Evolutionary conservation across 2,113 vertebrate genomes (phyloP).

Genomic region (Peromyscus maniculatus): DNA sequence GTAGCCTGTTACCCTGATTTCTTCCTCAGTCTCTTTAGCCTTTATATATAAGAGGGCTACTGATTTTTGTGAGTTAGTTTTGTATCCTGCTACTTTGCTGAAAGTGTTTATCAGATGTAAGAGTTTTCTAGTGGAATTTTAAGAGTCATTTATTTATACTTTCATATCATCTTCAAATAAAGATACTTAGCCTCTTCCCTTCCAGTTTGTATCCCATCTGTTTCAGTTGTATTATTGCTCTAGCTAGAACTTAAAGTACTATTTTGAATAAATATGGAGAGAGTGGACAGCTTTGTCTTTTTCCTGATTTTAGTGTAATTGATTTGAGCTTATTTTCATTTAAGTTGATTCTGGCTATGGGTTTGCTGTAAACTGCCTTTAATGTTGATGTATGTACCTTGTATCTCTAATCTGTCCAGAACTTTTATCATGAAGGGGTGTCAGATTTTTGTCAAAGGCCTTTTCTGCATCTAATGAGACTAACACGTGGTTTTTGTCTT

Average conservation of each 20-base stretch:
- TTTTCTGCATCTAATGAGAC: neutral
- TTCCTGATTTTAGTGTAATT: neutral
- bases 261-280: neutral
- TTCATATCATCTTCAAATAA: neutral
- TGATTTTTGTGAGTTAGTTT: neutral
- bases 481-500: neutral
- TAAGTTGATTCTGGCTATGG: neutral
- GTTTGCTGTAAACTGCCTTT: neutral
- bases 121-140: neutral
- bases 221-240: neutral
- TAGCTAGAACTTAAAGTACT: neutral
- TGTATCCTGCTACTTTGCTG: neutral
- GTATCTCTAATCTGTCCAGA: neutral
- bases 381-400: neutral
- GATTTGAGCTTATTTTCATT: neutral
- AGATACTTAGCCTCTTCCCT: neutral
- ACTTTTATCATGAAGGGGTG: neutral
- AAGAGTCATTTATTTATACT: neutral
- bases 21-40: neutral
- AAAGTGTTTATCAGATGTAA: neutral
- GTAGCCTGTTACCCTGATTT: neutral
- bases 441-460: neutral
- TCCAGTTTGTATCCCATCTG: too few relatives aligned
- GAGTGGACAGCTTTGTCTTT: neutral
- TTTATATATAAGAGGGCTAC: neutral